Evolutionary conservation across 1,140 invertebrate genomes (phyloP).

Genomic region (Pseudomyrmex pallidus): DNA sequence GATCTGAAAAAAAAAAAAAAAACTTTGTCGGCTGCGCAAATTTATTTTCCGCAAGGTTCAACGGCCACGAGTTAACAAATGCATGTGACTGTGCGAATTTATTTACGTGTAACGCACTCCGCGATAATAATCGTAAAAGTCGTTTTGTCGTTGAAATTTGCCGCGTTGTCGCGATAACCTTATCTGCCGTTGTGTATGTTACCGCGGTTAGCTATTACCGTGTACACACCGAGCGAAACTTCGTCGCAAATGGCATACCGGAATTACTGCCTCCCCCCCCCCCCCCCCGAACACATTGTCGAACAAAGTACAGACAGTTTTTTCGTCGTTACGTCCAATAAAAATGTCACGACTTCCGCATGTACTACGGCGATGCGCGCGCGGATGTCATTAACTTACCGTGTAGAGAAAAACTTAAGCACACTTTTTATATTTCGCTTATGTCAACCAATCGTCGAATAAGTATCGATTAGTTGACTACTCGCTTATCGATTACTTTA

Average conservation of each 20-base stretch:
- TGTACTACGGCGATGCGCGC: not conserved
- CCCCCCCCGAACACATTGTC: not conserved
- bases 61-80: not conserved
- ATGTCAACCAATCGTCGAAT: not conserved
- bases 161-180: slow-evolving; percentile 56
- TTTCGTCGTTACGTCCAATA: slow-evolving; percentile 1
- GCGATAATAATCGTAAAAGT: slow-evolving; percentile 55
- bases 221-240: slow-evolving; percentile 14
- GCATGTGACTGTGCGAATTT: slow-evolving; percentile 22
- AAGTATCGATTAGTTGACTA: slow-evolving; percentile 3
- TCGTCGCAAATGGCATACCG: slow-evolving; percentile 37
- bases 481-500: not conserved
- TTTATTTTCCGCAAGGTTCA: not conserved
- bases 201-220: slow-evolving; percentile 27
- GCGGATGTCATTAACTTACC: not conserved
- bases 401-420: not conserved
- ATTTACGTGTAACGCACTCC: not conserved
- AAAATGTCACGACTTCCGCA: slow-evolving; percentile 31
- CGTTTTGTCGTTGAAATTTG: slow-evolving; percentile 50
- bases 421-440: not conserved
- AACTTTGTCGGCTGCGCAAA: no score
- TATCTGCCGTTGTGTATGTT: slow-evolving; percentile 60
- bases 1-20: not conserved
- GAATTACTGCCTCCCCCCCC: not conserved
- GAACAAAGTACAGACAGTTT: not conserved